Evolutionary conservation across 2,888 invertebrate genomes (phyloP), one percentile per base, ranked within the genome.

Genomic region (Lypha dubia): DNA sequence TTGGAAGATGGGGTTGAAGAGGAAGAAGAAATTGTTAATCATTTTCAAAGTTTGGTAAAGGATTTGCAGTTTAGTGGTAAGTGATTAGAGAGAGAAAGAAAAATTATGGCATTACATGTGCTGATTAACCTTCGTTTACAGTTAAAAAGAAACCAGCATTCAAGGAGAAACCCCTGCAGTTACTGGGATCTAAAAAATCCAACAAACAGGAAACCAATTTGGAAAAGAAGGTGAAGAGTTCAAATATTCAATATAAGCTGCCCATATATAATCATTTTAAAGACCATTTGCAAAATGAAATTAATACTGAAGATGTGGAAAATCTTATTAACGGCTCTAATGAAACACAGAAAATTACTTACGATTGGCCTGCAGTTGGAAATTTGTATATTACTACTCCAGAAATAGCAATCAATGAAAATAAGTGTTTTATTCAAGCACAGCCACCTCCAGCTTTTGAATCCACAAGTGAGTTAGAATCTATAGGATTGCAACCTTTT

Each of bases 271-370:
- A 74, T 0, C 93, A 94, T 88, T 84, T 84, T 46, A 84, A 81
- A 17, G 58, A 74, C 2, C 97, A 97, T 91, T 92, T 96, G 7
- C 93, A 94, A 80, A 93, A 94, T 91, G 96, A 96, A 86, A 91
- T 97, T 77, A 93, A 93, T 83, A 94, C 95, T 83, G 93, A 93
- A 70, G 91, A 96, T 82, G 92, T 96, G 32, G 93, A 95, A 68
- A 94, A 95, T 68, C 93, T 92, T 68, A 76, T 89, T 17, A 93
- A 94, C 6, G 92, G 93, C 6, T 88, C 71, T 4, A n/a, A n/a
- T 8, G 75, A 75, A 28, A 79, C 62, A 22, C 0, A 41, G 13
- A 82, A 71, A 67, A 51, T 15, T 3, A 38, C 38, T 8, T 65
- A 79, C 28, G 62, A 71, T n/a, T 85, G 85, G 85, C 79, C 85